These are phyloP conservation scores for Seira musarum DNA, from an alignment of 2,888 invertebrate species.

Conservation along the genomic window DNA sequence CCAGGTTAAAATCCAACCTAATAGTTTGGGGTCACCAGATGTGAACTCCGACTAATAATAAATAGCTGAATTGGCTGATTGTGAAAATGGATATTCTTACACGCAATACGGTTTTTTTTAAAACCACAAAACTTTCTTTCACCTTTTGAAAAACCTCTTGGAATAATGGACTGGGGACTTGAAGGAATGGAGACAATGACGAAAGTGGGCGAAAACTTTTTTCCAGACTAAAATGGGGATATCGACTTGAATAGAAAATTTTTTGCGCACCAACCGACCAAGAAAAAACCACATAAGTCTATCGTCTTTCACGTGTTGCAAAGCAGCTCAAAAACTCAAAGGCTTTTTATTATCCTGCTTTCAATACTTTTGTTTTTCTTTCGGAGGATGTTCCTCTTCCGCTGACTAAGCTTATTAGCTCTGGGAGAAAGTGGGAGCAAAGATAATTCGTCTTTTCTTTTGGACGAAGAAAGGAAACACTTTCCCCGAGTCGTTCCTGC, in stretches of 20 bases:
- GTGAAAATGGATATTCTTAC: too few relatives aligned
- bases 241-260: too few relatives aligned
- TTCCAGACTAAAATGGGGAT: too few relatives aligned
- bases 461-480: background rate
- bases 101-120: too few relatives aligned
- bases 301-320: background rate
- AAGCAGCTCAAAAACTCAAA: too few relatives aligned
- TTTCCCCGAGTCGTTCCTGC: background rate
- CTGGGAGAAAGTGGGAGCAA: background rate
- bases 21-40: background rate
- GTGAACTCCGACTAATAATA: background rate
- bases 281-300: too few relatives aligned
- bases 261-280: too few relatives aligned
- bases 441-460: background rate
- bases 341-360: background rate
- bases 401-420: background rate
- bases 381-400: background rate
- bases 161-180: background rate
- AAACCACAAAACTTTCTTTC: background rate
- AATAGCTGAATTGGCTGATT: too few relatives aligned
- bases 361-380: background rate
- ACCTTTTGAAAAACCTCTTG: background rate
- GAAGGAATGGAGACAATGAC: background rate
- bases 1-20: background rate
- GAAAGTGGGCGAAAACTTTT: too few relatives aligned